Evolutionary conservation across 2,113 vertebrate genomes (phyloP).

Genomic region (Poeciliopsis retropinna): DNA sequence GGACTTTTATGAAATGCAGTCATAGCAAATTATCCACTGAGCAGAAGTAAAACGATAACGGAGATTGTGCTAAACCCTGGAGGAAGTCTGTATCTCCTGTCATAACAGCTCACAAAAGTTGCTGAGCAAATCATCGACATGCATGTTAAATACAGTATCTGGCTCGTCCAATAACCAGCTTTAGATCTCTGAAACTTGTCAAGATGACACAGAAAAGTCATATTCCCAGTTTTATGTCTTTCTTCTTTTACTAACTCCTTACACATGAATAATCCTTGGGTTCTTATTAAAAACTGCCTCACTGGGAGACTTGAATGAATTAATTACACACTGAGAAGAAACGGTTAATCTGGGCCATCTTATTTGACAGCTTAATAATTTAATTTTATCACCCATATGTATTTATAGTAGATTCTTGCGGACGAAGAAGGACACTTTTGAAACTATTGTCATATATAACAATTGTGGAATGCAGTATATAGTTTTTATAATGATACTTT

Average conservation of each 20-base stretch:
- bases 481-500: background rate
- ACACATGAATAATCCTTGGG: conserved; percentile 13
- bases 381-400: conserved; percentile 17
- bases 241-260: background rate
- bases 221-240: background rate
- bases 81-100: conserved; percentile 31
- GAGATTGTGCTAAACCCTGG: conserved; percentile 24
- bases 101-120: conserved; percentile 22
- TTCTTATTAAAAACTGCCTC: conserved; percentile 17
- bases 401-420: background rate
- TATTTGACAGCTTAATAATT: conserved; percentile 22
- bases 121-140: conserved; percentile 16
- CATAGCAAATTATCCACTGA: conserved; percentile 11
- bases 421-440: background rate
- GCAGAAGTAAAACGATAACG: conserved; percentile 24
- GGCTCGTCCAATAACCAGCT: conserved; percentile 8
- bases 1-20: background rate
- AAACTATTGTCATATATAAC: background rate
- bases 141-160: conserved; percentile 3
- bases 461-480: background rate
- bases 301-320: conserved; percentile 16
- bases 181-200: conserved; percentile 1
- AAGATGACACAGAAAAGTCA: background rate
- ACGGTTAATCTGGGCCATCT: conserved; percentile 25
- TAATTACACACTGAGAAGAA: conserved; percentile 40